Conservation (phyloP, 1,140 invertebrate genomes). For the Diplogasteroides magnus region DNA sequence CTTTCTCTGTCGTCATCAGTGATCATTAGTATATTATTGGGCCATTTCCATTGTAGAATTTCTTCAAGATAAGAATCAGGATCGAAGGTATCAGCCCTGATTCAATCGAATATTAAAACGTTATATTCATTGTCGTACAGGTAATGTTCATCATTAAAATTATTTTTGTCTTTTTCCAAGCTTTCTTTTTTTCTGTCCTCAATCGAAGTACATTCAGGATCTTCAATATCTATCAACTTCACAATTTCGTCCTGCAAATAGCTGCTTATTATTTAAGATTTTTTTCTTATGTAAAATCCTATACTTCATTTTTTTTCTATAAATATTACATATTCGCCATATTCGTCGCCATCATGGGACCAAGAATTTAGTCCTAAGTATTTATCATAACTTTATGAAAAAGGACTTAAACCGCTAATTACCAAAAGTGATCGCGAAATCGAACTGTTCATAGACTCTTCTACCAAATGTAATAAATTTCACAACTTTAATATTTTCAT, state of each 20-base stretch:
- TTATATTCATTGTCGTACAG: slow-evolving; percentile 4
- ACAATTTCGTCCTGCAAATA: slow-evolving; percentile 11
- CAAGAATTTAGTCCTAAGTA: too few relatives aligned
- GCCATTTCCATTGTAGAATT: background rate
- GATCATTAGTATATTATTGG: background rate
- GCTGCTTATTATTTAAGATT: too few relatives aligned
- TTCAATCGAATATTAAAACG: background rate
- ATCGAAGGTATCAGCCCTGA: slow-evolving; percentile 17
- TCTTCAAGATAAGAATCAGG: slow-evolving; percentile 10
- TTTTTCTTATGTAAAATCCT: too few relatives aligned
- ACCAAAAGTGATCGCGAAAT: too few relatives aligned
- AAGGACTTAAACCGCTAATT: too few relatives aligned
- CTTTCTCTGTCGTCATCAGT: slow-evolving; percentile 15
- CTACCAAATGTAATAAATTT: too few relatives aligned
- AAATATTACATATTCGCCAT: too few relatives aligned
- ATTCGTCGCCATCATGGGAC: too few relatives aligned
- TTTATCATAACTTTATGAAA: too few relatives aligned
- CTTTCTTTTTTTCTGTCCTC: background rate
- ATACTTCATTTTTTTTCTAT: too few relatives aligned
- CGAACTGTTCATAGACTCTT: too few relatives aligned
- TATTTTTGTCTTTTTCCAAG: background rate
- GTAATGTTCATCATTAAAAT: slow-evolving; percentile 18
- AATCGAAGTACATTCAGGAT: slow-evolving; percentile 12
- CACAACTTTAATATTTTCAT: too few relatives aligned
- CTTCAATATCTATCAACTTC: slow-evolving; percentile 13